These are phyloP conservation scores for Lypha dubia DNA, from an alignment of 2,888 invertebrate genomes.

Conservation along the genomic window DNA sequence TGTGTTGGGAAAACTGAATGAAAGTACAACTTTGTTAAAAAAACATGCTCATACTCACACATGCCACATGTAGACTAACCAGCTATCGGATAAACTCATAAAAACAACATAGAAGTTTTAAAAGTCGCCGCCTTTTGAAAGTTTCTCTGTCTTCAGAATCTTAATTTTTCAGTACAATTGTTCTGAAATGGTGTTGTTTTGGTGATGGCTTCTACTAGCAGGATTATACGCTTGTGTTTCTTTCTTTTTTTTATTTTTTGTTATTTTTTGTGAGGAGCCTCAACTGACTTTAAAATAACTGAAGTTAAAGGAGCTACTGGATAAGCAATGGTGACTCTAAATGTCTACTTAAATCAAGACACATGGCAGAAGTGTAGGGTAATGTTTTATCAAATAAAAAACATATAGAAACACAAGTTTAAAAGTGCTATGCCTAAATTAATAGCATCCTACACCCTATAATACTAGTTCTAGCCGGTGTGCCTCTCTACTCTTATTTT, in stretches of 20 bases:
- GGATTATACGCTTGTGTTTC: neutral
- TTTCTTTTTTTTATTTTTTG: no score
- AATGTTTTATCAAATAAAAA: neutral
- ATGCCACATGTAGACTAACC: neutral
- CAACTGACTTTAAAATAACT: neutral
- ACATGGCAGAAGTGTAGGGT: neutral
- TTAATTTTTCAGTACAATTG: neutral
- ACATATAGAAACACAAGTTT: neutral
- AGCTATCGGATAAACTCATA: neutral
- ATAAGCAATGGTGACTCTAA: neutral
- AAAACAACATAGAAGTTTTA: neutral
- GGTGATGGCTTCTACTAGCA: neutral
- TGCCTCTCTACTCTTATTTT: no score
- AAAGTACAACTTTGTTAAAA: conserved; percentile 4
- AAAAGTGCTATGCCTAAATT: neutral
- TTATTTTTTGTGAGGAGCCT: no score
- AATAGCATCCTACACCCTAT: no score
- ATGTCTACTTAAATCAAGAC: neutral
- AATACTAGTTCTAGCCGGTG: no score
- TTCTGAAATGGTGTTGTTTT: neutral
- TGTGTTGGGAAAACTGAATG: conserved; percentile 24
- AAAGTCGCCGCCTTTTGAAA: neutral
- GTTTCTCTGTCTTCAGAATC: neutral
- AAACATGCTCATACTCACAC: no score
- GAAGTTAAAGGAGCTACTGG: neutral